Evolutionary conservation across 2,888 invertebrate species (phyloP).

Genomic region (Lasioglossum figueresi): DNA sequence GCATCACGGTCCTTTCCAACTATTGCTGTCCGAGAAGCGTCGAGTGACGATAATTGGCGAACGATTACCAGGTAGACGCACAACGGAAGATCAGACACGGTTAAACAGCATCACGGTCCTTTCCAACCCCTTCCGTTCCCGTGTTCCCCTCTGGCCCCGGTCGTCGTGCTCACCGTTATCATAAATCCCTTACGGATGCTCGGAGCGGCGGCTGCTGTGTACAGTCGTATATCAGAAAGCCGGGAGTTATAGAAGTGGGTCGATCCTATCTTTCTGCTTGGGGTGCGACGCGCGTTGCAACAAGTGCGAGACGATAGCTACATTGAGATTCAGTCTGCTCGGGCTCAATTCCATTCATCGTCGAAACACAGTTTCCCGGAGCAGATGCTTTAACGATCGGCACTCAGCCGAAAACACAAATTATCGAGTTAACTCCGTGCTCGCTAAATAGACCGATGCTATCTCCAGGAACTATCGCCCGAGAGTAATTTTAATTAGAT

Average conservation of each 20-base stretch:
- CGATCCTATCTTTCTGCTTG: conserved; percentile 74
- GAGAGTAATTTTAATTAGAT: conserved; percentile 71
- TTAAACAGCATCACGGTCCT: conserved; percentile 4
- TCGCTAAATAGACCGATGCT: conserved; percentile 58
- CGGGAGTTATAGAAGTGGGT: conserved; percentile 74
- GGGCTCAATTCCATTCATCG: conserved; percentile 73
- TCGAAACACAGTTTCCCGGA: conserved; percentile 70
- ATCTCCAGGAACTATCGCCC: conserved; percentile 58
- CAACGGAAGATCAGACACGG: conserved; percentile 3
- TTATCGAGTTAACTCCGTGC: conserved; percentile 71
- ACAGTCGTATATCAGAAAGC: conserved; percentile 69
- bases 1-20: background rate
- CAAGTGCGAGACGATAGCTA: conserved; percentile 73
- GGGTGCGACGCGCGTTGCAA: conserved; percentile 69
- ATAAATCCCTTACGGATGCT: conserved; percentile 71
- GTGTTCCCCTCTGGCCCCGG: background rate
- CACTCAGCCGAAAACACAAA: conserved; percentile 70
- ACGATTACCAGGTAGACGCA: background rate
- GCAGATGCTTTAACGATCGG: conserved; percentile 73
- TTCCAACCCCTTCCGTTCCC: conserved; percentile 35
- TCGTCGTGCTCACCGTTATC: conserved; percentile 47
- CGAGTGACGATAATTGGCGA: background rate
- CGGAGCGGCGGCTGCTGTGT: conserved; percentile 47
- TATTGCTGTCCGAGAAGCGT: background rate
- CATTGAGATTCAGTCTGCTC: conserved; percentile 73